Conservation (phyloP, 2,888 invertebrate species). For the Tipula unca region DNA sequence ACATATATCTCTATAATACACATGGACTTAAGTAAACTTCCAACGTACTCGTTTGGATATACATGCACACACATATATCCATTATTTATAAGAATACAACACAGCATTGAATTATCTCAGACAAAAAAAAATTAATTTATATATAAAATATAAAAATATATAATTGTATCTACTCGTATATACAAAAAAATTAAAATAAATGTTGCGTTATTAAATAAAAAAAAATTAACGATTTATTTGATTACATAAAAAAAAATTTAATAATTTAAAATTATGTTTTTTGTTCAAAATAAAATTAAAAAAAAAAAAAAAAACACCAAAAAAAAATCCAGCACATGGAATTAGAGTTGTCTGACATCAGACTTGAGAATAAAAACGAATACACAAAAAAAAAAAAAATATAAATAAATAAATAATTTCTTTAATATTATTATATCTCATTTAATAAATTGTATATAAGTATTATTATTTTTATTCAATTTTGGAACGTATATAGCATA, state of each 20-base stretch:
- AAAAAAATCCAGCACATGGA: not conserved
- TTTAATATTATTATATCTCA: not conserved
- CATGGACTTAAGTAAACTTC: not conserved
- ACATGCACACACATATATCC: not conserved
- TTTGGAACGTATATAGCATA: not conserved
- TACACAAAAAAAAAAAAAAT: not conserved
- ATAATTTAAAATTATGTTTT: conserved; percentile 8
- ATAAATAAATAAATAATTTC: not conserved
- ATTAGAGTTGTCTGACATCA: conserved; percentile 14
- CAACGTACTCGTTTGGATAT: not conserved
- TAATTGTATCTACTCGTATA: not conserved
- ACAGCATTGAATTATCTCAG: not conserved
- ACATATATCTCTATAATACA: not conserved
- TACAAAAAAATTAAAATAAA: conserved; percentile 2
- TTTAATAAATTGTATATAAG: not conserved
- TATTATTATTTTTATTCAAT: not conserved
- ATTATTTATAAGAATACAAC: not conserved
- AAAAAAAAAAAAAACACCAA: not conserved
- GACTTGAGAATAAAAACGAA: not conserved
- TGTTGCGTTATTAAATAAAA: not conserved
- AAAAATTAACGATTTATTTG: not conserved
- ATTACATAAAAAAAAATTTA: conserved; percentile 2
- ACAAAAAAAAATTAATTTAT: not conserved
- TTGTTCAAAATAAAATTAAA: not conserved
- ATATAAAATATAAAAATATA: not conserved